phyloP scores from a whole-genome alignment of 1,140 invertebrate genomes.

The Brachionus asplanchnoidis region DNA sequence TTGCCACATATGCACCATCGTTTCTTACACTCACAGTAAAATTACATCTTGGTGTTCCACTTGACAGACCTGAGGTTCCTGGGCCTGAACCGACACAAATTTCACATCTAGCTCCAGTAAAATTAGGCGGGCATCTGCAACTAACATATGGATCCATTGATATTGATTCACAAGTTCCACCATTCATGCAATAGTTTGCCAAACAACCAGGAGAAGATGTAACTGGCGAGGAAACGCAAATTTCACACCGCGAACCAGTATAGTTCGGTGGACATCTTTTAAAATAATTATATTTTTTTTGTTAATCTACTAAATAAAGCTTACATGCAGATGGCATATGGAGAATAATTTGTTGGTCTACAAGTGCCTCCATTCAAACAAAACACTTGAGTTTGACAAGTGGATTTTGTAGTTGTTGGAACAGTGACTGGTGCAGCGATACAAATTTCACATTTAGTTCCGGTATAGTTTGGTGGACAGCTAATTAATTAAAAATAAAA shows the following conservation, averaged over 20 bases:
- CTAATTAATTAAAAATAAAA: background rate
- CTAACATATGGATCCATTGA: background rate
- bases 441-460: background rate
- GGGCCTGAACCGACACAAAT: background rate
- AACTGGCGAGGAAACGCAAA: background rate
- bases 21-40: conserved; percentile 11
- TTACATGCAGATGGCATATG: conserved; percentile 13
- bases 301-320: too few relatives aligned
- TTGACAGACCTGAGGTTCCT: background rate
- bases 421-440: background rate
- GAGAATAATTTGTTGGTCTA: background rate
- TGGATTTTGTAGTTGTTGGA: background rate
- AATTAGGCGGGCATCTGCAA: background rate
- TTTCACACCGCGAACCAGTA: conserved; percentile 34
- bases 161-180: conserved; percentile 11
- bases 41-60: conserved; percentile 19
- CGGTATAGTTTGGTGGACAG: conserved; percentile 22
- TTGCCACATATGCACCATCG: conserved; percentile 3
- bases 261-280: conserved; percentile 15
- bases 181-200: background rate
- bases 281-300: background rate
- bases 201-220: background rate
- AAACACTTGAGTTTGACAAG: background rate
- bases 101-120: background rate
- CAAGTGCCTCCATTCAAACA: conserved; percentile 35